phyloP scores from a whole-genome alignment of 1,140 invertebrate genomes.

The Macrosteles quadrilineatus region DNA sequence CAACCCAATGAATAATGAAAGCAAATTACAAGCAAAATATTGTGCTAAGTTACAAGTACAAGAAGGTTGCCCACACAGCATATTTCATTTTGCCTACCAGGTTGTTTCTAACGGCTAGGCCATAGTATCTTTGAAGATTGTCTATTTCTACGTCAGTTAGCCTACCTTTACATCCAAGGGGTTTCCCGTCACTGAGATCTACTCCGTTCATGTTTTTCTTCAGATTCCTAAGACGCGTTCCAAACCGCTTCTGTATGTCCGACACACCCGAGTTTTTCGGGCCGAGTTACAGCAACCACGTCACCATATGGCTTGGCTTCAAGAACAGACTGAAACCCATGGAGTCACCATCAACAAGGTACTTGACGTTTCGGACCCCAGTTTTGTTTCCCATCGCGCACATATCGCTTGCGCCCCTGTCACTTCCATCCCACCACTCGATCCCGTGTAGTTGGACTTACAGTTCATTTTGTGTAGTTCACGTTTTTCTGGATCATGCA shows the following conservation, averaged over 20 bases:
- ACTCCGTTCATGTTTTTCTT: not conserved
- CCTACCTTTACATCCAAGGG: not conserved
- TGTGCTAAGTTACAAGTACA: no score
- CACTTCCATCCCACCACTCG: not conserved
- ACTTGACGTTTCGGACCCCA: conserved; percentile 29
- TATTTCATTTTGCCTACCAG: conserved; percentile 26
- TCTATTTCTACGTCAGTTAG: conserved; percentile 17
- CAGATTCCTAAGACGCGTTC: not conserved
- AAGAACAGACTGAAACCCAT: conserved; percentile 18
- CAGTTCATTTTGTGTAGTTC: conserved; percentile 11
- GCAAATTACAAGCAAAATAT: no score
- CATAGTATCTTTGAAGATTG: conserved; percentile 25
- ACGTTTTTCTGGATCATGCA: no score
- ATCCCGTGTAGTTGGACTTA: conserved; percentile 7
- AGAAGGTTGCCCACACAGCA: conserved; percentile 32
- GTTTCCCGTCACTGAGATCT: not conserved
- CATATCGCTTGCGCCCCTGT: not conserved
- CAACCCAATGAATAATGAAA: no score
- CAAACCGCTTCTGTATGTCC: conserved; percentile 29
- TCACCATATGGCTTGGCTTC: conserved; percentile 24
- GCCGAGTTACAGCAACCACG: no score
- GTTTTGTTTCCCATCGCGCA: not conserved
- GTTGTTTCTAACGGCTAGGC: conserved; percentile 16
- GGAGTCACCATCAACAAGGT: conserved; percentile 37
- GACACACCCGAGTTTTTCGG: conserved; percentile 30